phyloP scores from a whole-genome alignment of 1,140 invertebrate genomes.

The Homalodisca vitripennis region DNA sequence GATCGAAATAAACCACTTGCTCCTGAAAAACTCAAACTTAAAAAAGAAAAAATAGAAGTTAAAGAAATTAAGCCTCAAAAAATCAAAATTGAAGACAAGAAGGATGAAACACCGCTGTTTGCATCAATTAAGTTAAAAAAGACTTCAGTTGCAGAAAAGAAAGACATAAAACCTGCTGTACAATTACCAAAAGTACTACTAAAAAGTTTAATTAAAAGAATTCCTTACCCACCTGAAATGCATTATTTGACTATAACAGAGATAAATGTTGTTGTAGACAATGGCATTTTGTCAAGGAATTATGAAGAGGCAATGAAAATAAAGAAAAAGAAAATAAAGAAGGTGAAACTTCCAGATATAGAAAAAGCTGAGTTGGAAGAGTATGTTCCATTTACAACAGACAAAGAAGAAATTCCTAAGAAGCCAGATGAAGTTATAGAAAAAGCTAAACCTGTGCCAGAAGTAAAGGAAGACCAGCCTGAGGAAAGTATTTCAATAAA shows the following conservation, averaged over 20 bases:
- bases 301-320: conserved; percentile 46
- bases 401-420: conserved; percentile 34
- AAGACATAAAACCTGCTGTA: conserved; percentile 51
- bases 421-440: conserved; percentile 33
- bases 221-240: conserved; percentile 46
- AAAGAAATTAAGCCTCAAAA: conserved; percentile 41
- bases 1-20: conserved; percentile 33
- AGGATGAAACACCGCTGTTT: conserved; percentile 55
- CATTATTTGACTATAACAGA: conserved; percentile 39
- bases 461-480: conserved; percentile 42
- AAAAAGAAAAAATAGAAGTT: conserved; percentile 39
- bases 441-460: conserved; percentile 36
- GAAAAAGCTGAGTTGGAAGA: conserved; percentile 40
- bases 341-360: conserved; percentile 41
- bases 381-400: conserved; percentile 37
- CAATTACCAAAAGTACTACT: conserved; percentile 63
- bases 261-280: conserved; percentile 41
- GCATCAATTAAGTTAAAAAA: conserved; percentile 64
- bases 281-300: conserved; percentile 47
- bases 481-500: conserved; percentile 31
- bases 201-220: conserved; percentile 60
- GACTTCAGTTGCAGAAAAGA: conserved; percentile 51
- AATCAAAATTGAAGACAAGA: conserved; percentile 35
- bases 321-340: conserved; percentile 44
- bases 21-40: conserved; percentile 39